Conservation (phyloP, 2,797 vertebrate genomes). For the Antennarius maculatus region DNA sequence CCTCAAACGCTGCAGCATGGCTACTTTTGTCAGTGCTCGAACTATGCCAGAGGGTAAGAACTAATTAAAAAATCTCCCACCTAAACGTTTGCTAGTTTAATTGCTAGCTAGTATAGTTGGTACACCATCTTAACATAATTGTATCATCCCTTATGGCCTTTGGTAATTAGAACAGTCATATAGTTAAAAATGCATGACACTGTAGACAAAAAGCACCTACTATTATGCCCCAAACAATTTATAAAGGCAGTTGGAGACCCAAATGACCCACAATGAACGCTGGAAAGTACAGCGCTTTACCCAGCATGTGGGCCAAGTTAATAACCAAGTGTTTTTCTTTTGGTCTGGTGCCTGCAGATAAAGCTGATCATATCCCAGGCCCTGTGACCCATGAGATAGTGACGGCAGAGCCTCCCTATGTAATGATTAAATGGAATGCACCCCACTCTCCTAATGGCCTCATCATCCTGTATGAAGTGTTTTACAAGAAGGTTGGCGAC, state of each 20-base stretch:
- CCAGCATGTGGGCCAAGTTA: neutral
- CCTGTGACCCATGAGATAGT: conserved; percentile 86
- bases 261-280: neutral
- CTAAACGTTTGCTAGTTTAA: neutral
- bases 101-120: too few relatives aligned
- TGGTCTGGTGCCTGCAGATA: conserved; percentile 76
- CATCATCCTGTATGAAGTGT: conserved; percentile 95
- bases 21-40: conserved; percentile 91
- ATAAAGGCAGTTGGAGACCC: neutral
- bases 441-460: conserved; percentile 92
- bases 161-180: neutral
- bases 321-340: neutral
- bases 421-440: conserved; percentile 90
- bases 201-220: neutral
- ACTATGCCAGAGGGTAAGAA: conserved; percentile 93
- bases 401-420: conserved; percentile 80
- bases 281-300: neutral
- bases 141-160: too few relatives aligned
- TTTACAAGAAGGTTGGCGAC: conserved; percentile 89
- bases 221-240: neutral
- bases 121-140: neutral
- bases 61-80: neutral
- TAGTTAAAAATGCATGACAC: neutral
- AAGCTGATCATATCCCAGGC: conserved; percentile 90
- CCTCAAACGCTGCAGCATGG: conserved; percentile 86